A percentile compares a stretch with the other conserved stretches of the same genome.
phyloP scores from a whole-genome alignment of 1,140 invertebrate genomes.

The Propsilocerus akamusi region DNA sequence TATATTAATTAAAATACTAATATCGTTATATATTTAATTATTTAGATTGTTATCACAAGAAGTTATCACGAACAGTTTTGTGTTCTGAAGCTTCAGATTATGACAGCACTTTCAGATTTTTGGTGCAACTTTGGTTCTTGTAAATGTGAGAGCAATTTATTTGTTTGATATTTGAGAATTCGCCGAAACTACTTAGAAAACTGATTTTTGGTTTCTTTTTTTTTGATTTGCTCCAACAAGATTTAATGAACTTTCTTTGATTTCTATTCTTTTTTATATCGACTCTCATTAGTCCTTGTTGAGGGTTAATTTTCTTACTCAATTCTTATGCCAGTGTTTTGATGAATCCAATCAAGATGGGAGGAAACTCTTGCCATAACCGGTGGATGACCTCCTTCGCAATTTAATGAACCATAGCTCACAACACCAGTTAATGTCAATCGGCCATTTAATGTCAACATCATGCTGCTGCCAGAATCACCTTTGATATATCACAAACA shows the following conservation, averaged over 20 bases:
- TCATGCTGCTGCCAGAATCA: neutral
- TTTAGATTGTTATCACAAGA: no score
- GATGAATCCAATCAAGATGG: neutral
- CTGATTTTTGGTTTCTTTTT: neutral
- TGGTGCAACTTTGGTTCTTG: no score
- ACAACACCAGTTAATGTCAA: neutral
- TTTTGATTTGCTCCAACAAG: neutral
- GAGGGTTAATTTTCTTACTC: no score
- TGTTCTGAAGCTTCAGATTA: no score
- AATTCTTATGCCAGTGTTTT: neutral
- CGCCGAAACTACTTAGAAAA: no score
- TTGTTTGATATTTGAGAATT: no score
- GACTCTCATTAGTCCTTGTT: neutral
- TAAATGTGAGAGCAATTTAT: no score
- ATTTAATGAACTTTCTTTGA: neutral
- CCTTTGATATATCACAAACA: neutral
- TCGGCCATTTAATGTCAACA: neutral
- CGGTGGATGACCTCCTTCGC: neutral
- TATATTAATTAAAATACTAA: no score
- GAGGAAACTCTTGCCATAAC: neutral
- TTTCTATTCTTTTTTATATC: neutral
- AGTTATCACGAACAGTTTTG: no score
- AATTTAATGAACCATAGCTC: neutral
- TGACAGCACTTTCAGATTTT: no score
- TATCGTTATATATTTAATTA: no score